Conservation (phyloP, 2,113 vertebrate genomes). For the Macrotis lagotis region DNA sequence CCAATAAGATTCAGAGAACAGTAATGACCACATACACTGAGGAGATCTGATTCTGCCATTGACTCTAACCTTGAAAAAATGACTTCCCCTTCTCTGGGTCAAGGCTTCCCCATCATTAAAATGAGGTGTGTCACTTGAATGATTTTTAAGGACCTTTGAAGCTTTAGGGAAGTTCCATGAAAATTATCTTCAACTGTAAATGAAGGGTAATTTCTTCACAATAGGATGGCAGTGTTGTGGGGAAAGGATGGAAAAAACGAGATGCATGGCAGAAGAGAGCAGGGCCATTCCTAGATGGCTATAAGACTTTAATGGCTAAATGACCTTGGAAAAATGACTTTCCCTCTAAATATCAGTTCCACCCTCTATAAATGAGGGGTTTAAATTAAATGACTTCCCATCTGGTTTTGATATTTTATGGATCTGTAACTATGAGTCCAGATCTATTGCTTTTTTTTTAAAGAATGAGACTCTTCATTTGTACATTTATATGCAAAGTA, state of each 20-base stretch:
- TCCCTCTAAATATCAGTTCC: not conserved
- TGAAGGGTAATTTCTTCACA: not conserved
- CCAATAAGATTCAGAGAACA: not conserved
- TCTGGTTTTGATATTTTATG: too few relatives aligned
- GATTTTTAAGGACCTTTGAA: not conserved
- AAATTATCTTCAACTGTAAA: not conserved
- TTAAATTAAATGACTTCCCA: not conserved
- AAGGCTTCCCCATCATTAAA: not conserved
- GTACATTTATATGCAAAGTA: too few relatives aligned
- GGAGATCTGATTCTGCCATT: not conserved
- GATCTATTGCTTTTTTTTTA: too few relatives aligned
- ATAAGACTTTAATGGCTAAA: too few relatives aligned
- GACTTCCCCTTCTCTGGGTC: not conserved
- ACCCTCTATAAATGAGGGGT: not conserved
- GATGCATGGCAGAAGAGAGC: not conserved
- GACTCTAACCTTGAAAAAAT: not conserved
- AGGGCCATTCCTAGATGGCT: not conserved
- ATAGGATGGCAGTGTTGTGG: not conserved
- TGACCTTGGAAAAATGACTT: not conserved
- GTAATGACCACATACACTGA: not conserved
- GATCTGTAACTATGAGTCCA: too few relatives aligned
- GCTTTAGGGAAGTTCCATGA: not conserved
- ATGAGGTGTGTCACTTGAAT: not conserved
- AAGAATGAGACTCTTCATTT: too few relatives aligned
- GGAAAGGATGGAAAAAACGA: not conserved